phyloP scores from a whole-genome alignment of 2,888 invertebrate species.

The Lochmaea crataegi region DNA sequence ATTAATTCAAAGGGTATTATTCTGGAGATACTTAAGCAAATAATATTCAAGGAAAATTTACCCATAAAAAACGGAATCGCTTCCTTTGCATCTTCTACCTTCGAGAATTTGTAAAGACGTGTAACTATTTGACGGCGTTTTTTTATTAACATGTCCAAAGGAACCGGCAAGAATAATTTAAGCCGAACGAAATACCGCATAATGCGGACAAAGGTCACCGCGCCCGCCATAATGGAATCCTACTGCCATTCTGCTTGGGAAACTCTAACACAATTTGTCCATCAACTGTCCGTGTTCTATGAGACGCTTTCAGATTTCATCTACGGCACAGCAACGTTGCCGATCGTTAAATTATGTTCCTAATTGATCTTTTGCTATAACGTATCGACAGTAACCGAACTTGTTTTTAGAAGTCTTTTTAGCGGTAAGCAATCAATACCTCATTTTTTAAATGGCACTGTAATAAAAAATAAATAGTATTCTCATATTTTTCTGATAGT shows the following conservation, averaged over 20 bases:
- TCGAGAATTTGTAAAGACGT: background rate
- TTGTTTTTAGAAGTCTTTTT: background rate
- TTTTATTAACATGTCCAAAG: background rate
- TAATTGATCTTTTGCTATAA: too few relatives aligned
- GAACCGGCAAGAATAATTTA: background rate
- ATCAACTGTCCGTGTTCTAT: constrained; percentile 57
- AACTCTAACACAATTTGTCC: constrained; percentile 59
- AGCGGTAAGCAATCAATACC: too few relatives aligned
- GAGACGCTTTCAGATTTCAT: constrained; percentile 56
- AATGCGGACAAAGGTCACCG: constrained; percentile 36
- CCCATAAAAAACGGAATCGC: too few relatives aligned
- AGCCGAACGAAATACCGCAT: constrained; percentile 29
- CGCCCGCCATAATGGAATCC: constrained; percentile 35
- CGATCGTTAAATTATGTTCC: constrained; percentile 37
- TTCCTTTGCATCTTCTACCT: too few relatives aligned
- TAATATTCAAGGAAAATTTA: too few relatives aligned
- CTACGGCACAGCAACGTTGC: constrained; percentile 27
- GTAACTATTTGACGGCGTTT: background rate
- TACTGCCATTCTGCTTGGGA: constrained; percentile 47
- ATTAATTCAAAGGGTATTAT: too few relatives aligned
- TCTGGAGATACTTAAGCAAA: too few relatives aligned
- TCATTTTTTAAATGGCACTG: too few relatives aligned
- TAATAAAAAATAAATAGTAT: too few relatives aligned
- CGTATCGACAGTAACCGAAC: constrained; percentile 24
- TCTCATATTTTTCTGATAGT: too few relatives aligned